Percentiles rank a stretch among this genome's conserved stretches.
Evolutionary conservation across 2,797 vertebrate species (phyloP).

Genomic region (Pangasius mekongensis): DNA sequence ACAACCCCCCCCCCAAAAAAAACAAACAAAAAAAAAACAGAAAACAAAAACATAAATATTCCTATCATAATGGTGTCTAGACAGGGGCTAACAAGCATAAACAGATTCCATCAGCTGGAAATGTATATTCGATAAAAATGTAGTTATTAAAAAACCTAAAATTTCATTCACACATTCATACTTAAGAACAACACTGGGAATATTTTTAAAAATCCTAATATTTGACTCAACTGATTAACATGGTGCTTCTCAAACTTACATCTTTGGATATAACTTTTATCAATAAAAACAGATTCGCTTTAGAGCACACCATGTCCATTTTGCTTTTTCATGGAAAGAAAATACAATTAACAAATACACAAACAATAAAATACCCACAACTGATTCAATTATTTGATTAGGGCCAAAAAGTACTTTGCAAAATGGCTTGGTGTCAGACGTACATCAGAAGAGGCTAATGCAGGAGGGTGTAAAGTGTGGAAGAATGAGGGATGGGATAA

Average conservation of each 20-base stretch:
- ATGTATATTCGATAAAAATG: not conserved
- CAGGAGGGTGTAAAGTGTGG: constrained; percentile 42
- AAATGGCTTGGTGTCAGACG: constrained; percentile 42
- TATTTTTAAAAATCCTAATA: not conserved
- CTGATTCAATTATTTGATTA: constrained; percentile 55
- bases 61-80: not conserved
- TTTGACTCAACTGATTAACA: constrained; percentile 4
- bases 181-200: not conserved
- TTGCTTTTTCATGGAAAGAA: constrained; percentile 32
- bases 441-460: constrained; percentile 31
- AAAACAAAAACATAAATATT: not conserved
- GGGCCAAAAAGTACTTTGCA: constrained; percentile 25
- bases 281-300: constrained; percentile 21
- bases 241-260: not conserved
- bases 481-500: constrained; percentile 49
- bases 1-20: not conserved
- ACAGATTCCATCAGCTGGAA: not conserved
- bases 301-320: constrained; percentile 1
- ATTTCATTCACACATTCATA: not conserved
- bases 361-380: constrained; percentile 38
- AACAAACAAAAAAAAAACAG: not conserved
- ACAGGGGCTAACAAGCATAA: not conserved
- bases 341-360: constrained; percentile 49
- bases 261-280: constrained; percentile 1
- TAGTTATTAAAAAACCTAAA: not conserved